Percentiles rank a stretch among this genome's conserved stretches.
These are phyloP conservation scores for Leucophora obtusa DNA, from an alignment of 2,888 invertebrate genomes.

Conservation along the genomic window DNA sequence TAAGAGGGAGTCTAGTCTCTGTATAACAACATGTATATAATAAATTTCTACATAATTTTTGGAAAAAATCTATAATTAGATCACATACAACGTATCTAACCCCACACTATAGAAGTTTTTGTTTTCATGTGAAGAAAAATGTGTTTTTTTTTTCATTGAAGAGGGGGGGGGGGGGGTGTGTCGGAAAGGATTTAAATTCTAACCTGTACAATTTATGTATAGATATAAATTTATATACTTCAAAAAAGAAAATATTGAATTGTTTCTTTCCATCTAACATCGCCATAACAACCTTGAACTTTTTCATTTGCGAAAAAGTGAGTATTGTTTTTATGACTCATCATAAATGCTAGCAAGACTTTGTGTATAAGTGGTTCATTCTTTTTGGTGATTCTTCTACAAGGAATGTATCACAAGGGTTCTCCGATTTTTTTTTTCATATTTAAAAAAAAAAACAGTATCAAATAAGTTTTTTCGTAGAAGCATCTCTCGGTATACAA, in stretches of 20 bases:
- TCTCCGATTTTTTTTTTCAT: too few relatives aligned
- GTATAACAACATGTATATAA: background rate
- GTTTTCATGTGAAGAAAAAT: background rate
- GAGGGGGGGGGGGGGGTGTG: background rate
- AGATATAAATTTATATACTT: background rate
- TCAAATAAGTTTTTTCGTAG: too few relatives aligned
- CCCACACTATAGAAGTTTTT: background rate
- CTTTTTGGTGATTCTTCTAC: constrained; percentile 5
- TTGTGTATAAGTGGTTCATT: background rate
- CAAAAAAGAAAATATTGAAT: background rate
- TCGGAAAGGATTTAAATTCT: background rate
- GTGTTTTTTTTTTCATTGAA: too few relatives aligned
- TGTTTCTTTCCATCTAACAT: background rate
- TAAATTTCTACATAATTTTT: constrained; percentile 18
- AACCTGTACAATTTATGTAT: constrained; percentile 2
- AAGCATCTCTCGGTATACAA: too few relatives aligned
- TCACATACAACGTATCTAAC: constrained; percentile 14
- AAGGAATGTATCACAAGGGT: too few relatives aligned
- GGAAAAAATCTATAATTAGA: constrained; percentile 52
- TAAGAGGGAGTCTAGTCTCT: constrained; percentile 1
- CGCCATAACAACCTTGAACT: constrained; percentile 30
- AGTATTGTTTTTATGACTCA: constrained; percentile 31
- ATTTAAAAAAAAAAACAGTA: too few relatives aligned
- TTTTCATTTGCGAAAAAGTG: constrained; percentile 19
- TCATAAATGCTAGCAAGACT: constrained; percentile 16